Conservation (phyloP, 2,113 vertebrate genomes). For the Lophura nycthemera region DNA sequence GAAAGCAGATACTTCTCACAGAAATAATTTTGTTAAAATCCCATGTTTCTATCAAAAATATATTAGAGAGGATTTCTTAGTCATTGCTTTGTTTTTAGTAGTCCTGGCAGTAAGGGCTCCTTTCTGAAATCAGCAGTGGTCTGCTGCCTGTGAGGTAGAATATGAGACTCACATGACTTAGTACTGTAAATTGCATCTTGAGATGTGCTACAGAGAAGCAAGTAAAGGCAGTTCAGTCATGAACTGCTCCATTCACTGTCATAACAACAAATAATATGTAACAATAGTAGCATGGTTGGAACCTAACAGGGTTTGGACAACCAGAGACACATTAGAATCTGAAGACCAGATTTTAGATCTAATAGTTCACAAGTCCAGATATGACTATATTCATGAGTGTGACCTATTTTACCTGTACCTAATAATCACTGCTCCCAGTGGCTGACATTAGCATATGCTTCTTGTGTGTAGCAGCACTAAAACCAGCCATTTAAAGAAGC, state of each 20-base stretch:
- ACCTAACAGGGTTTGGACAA: not conserved
- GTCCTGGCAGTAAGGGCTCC: not conserved
- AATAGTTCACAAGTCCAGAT: not conserved
- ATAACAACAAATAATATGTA: not conserved
- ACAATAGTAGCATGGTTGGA: not conserved
- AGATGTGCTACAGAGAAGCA: not conserved
- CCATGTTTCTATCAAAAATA: not conserved
- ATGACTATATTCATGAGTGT: not conserved
- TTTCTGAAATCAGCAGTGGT: not conserved
- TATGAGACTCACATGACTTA: not conserved
- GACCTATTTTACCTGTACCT: not conserved
- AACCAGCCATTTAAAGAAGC: not conserved
- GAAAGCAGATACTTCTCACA: not conserved
- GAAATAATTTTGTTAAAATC: not conserved
- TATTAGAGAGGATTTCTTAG: not conserved
- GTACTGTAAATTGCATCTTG: not conserved
- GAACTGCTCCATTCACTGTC: not conserved
- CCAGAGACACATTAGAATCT: not conserved
- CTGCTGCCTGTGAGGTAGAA: not conserved
- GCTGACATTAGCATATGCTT: not conserved
- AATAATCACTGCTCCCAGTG: not conserved
- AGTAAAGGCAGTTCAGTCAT: accelerated
- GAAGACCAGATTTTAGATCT: not conserved
- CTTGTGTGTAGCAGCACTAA: not conserved
- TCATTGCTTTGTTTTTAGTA: not conserved